Conservation (phyloP, 2,113 vertebrate species). For the Cyrtonyx montezumae region DNA sequence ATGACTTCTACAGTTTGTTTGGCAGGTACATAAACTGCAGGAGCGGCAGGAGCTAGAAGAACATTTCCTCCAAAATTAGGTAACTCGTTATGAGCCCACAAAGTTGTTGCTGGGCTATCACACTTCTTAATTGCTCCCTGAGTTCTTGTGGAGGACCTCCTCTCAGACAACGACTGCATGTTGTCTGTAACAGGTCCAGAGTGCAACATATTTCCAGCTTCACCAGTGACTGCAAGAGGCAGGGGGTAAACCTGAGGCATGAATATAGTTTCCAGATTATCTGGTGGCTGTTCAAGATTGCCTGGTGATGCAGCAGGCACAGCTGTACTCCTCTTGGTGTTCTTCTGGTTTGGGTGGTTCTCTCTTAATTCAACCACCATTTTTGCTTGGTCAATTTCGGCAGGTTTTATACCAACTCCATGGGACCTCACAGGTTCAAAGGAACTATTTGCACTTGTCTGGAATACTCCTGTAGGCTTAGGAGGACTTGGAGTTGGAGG, state of each 20-base stretch:
- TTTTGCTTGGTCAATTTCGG: slow-evolving; percentile 89
- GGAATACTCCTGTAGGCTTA: slow-evolving; percentile 93
- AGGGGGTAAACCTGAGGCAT: slow-evolving; percentile 54
- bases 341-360: slow-evolving; percentile 35
- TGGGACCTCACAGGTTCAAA: slow-evolving; percentile 95
- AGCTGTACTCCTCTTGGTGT: background rate
- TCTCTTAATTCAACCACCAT: slow-evolving; percentile 86
- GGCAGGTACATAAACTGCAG: slow-evolving; percentile 83
- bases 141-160: slow-evolving; percentile 81
- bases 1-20: slow-evolving; percentile 84
- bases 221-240: slow-evolving; percentile 38
- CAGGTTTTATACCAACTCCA: slow-evolving; percentile 83
- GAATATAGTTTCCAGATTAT: slow-evolving; percentile 94
- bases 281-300: slow-evolving; percentile 95
- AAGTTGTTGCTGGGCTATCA: slow-evolving; percentile 94
- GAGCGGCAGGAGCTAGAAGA: slow-evolving; percentile 92
- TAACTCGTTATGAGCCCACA: slow-evolving; percentile 94
- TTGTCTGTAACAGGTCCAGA: slow-evolving; percentile 62
- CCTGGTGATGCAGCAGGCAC: slow-evolving; percentile 76
- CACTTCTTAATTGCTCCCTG: slow-evolving; percentile 84
- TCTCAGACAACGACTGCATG: slow-evolving; percentile 65
- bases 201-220: slow-evolving; percentile 38
- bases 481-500: slow-evolving; percentile 92
- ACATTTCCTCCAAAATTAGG: slow-evolving; percentile 88
- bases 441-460: slow-evolving; percentile 95